A percentile compares a stretch with the other conserved stretches of the same genome.
Conservation (phyloP, 2,113 vertebrate species). For the Vidua macroura region DNA sequence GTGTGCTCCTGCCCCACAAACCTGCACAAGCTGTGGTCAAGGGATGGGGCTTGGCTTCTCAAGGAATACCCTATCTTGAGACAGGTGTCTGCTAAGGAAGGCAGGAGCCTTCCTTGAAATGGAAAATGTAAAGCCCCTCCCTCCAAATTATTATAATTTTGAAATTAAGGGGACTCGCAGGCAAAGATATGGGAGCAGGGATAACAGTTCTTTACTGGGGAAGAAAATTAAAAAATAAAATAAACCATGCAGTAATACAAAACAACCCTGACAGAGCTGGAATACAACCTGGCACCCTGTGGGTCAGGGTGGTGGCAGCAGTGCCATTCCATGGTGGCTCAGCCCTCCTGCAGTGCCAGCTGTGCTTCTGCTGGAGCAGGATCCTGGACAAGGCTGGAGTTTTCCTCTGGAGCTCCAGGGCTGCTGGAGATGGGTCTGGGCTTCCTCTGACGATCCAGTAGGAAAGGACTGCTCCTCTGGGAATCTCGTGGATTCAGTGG, state of each 20-base stretch:
- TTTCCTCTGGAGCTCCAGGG: not conserved
- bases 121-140: not conserved
- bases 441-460: no score
- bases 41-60: not conserved
- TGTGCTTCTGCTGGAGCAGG: not conserved
- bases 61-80: not conserved
- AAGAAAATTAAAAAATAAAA: not conserved
- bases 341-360: not conserved
- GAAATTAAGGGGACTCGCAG: not conserved
- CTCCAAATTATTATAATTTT: not conserved
- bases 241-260: not conserved
- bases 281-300: fast-evolving
- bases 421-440: not conserved
- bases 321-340: not conserved
- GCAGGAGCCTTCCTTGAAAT: not conserved
- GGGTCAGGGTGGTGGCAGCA: not conserved
- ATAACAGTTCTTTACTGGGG: not conserved
- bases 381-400: not conserved
- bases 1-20: not conserved
- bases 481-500: not conserved
- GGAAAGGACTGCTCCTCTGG: not conserved
- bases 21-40: fast-evolving
- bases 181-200: not conserved
- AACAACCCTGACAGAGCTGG: not conserved
- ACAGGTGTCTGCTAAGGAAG: not conserved